Evolutionary conservation across 2,113 vertebrate species (phyloP).

Genomic region (Uria aalge): DNA sequence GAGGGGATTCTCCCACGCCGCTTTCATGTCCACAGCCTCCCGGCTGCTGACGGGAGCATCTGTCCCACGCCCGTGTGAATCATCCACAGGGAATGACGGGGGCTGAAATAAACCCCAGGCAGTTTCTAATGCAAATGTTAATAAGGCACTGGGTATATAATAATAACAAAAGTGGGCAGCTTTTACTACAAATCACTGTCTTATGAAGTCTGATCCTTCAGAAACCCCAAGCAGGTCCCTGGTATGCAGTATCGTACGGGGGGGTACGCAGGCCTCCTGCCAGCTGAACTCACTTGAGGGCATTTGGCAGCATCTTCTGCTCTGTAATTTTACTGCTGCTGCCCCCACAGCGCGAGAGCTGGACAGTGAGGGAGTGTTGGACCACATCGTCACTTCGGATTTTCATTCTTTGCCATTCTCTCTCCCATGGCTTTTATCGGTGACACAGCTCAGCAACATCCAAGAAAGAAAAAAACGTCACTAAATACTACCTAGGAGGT

Average conservation of each 20-base stretch:
- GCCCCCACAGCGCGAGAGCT: neutral
- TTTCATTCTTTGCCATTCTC: neutral
- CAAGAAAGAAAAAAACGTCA: neutral
- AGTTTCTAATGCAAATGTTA: neutral
- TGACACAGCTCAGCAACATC: neutral
- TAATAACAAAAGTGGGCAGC: neutral
- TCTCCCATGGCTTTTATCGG: rapidly evolving
- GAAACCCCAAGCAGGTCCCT: neutral
- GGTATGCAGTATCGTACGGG: rapidly evolving
- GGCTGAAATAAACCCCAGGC: neutral
- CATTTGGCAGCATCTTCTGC: neutral
- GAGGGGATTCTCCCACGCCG: rapidly evolving
- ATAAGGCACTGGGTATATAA: neutral
- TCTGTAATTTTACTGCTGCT: neutral
- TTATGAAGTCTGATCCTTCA: neutral
- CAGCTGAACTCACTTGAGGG: neutral
- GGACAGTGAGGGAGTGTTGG: neutral
- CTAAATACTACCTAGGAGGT: rapidly evolving
- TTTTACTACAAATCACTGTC: neutral
- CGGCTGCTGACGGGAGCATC: neutral
- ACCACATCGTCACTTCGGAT: rapidly evolving
- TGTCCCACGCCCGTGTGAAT: neutral
- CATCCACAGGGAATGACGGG: neutral
- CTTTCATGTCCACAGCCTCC: neutral
- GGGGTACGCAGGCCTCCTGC: neutral